Evolutionary conservation across 2,113 vertebrate genomes (phyloP).

Genomic region (Eudorcas thomsonii): DNA sequence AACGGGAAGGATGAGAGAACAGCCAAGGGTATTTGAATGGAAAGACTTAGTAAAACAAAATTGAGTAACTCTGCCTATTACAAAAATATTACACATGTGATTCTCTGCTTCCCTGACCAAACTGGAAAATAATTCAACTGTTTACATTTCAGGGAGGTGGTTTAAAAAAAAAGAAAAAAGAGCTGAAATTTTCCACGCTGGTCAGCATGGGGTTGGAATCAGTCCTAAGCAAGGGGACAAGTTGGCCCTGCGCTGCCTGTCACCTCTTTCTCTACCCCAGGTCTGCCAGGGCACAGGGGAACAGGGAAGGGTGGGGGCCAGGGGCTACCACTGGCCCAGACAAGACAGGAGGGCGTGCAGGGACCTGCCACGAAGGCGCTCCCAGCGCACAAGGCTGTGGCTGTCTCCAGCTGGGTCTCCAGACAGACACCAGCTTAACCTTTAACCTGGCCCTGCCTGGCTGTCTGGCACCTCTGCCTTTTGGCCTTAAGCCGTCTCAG

Average conservation of each 20-base stretch:
- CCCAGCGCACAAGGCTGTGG: accelerated
- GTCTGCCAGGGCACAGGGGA: too few relatives aligned
- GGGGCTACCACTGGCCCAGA: background rate
- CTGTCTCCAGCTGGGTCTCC: background rate
- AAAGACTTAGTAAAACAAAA: background rate
- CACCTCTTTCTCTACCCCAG: background rate
- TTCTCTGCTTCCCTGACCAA: background rate
- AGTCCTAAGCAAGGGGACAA: background rate
- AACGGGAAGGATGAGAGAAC: background rate
- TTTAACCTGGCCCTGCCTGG: background rate
- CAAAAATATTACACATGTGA: background rate
- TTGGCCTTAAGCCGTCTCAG: background rate
- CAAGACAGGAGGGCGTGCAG: accelerated
- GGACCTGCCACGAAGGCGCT: background rate
- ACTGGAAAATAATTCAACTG: background rate
- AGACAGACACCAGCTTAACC: background rate
- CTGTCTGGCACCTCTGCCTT: background rate
- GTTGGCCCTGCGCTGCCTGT: accelerated
- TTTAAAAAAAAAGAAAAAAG: background rate
- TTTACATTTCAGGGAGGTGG: background rate
- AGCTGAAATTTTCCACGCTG: background rate
- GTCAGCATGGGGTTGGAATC: too few relatives aligned
- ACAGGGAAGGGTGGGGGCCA: background rate
- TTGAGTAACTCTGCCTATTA: background rate
- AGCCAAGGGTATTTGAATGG: background rate